Conservation (phyloP, 2,113 vertebrate species). For the Ciconia stormi region DNA sequence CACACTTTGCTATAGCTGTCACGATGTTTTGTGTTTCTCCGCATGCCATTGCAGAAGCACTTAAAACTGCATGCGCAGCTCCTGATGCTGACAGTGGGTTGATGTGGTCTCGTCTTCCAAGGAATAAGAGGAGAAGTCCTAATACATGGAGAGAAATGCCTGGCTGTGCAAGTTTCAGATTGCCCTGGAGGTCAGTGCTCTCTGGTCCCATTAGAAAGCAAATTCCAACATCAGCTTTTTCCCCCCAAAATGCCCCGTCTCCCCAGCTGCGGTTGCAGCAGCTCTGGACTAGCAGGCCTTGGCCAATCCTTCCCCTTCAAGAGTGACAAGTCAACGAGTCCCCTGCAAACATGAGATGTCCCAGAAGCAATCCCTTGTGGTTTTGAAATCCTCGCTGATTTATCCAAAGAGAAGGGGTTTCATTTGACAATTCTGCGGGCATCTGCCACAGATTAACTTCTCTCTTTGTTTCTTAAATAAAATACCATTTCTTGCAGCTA, state of each 20-base stretch:
- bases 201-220: not conserved
- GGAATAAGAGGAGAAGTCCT: not conserved
- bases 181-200: not conserved
- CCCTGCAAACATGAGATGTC: not conserved
- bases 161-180: not conserved
- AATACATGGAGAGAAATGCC: not conserved
- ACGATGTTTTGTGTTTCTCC: not conserved
- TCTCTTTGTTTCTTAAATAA: conserved; percentile 2
- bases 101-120: not conserved
- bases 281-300: not conserved
- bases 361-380: not conserved
- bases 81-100: not conserved
- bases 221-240: not conserved
- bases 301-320: not conserved
- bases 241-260: not conserved
- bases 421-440: not conserved
- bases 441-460: conserved; percentile 8
- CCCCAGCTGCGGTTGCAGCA: not conserved
- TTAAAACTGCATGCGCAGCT: not conserved
- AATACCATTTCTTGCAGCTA: not conserved
- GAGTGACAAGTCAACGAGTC: not conserved
- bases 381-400: not conserved
- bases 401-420: not conserved
- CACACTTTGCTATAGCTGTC: not conserved
- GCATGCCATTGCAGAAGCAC: not conserved